Percentiles rank a stretch among this genome's conserved stretches.
phyloP scores from a whole-genome alignment of 2,113 vertebrate species.

The Chlamydotis undulata region DNA sequence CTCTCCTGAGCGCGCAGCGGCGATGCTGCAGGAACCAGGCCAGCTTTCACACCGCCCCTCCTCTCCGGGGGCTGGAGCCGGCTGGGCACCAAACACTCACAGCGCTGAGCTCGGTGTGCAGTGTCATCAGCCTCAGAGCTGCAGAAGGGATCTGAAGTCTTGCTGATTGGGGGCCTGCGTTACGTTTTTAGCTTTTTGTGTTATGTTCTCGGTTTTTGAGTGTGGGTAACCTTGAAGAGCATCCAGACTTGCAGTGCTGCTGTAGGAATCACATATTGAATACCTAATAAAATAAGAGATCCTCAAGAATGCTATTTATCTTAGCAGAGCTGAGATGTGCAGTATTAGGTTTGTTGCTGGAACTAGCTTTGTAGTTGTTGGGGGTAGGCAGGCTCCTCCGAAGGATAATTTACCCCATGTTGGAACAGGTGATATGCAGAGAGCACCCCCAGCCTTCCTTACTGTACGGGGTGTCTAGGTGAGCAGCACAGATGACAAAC shows the following conservation, averaged over 20 bases:
- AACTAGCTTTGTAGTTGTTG: rapidly evolving
- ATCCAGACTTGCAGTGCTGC: not conserved
- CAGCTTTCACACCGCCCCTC: not conserved
- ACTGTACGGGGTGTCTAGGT: not conserved
- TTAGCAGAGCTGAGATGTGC: not conserved
- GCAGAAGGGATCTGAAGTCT: not conserved
- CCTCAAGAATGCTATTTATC: not conserved
- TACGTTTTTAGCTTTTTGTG: not conserved
- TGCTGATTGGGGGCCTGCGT: not conserved
- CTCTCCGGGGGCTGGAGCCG: not conserved
- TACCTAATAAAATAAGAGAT: not conserved
- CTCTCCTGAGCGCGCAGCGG: not conserved
- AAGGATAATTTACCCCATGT: not conserved
- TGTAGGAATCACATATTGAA: not conserved
- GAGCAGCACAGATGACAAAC: not conserved
- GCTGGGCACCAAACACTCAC: not conserved
- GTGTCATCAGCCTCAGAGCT: not conserved
- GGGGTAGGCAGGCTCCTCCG: not conserved
- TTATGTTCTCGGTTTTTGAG: not conserved
- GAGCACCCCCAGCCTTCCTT: not conserved
- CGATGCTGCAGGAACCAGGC: not conserved
- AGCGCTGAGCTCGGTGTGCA: rapidly evolving
- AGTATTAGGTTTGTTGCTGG: not conserved
- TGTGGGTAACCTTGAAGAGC: not conserved
- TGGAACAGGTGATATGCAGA: not conserved